A percentile compares a stretch with the other conserved stretches of the same genome.
Conservation (phyloP, 2,113 vertebrate species). For the Fregetta grallaria region DNA sequence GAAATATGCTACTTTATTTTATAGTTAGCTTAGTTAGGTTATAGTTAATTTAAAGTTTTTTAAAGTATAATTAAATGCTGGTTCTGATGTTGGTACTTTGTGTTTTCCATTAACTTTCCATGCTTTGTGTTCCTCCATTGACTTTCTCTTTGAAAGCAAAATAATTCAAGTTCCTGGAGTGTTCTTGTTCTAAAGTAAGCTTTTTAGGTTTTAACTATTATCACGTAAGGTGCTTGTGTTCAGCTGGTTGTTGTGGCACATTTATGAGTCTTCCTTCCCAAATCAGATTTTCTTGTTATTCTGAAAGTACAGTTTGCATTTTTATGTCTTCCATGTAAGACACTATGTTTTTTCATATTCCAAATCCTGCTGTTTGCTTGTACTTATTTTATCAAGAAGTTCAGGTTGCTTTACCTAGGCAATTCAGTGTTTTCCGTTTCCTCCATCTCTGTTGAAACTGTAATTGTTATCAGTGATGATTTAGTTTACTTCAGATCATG, state of each 20-base stretch:
- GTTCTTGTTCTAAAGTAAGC: neutral
- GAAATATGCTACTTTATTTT: neutral
- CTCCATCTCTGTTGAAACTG: neutral
- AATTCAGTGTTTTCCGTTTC: neutral
- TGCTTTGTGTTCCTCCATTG: neutral
- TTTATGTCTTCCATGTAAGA: neutral
- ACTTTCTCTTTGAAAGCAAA: neutral
- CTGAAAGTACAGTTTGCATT: neutral
- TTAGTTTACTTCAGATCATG: neutral
- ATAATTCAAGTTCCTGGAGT: neutral
- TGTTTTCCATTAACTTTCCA: neutral
- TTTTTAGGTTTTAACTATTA: neutral
- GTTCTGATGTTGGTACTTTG: neutral
- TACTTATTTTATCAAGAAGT: neutral
- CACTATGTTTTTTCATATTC: neutral
- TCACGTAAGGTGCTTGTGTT: neutral
- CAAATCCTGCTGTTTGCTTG: neutral
- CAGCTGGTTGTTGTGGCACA: neutral
- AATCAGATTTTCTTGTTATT: neutral
- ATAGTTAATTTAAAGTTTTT: neutral
- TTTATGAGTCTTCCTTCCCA: neutral
- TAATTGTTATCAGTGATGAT: neutral
- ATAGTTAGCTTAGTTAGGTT: neutral
- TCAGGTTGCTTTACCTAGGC: neutral
- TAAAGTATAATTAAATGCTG: neutral